These are phyloP conservation scores for Acanthococcus lagerstroemiae DNA, from an alignment of 2,888 invertebrate genomes.

Conservation along the genomic window DNA sequence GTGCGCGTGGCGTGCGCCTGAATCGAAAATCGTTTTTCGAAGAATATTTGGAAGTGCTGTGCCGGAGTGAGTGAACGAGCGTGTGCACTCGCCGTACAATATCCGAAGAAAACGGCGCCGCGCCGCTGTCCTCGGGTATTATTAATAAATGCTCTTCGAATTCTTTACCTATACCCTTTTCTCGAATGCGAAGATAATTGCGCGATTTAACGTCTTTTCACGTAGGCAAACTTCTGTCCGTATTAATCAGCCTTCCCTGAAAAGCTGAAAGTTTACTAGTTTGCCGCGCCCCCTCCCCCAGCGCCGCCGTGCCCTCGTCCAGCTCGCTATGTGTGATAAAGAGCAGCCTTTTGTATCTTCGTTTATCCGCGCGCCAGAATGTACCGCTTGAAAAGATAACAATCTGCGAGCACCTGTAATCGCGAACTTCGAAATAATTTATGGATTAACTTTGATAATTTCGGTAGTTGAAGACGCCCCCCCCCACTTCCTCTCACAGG, in stretches of 20 bases:
- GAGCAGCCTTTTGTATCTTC: too few species aligned
- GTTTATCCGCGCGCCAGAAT: too few species aligned
- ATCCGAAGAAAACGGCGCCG: neutral
- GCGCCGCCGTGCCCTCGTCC: too few species aligned
- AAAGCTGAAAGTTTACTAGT: conserved; percentile 11
- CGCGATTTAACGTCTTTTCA: conserved; percentile 19
- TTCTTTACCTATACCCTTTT: neutral
- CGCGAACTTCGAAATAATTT: too few species aligned
- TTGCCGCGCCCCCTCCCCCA: too few species aligned
- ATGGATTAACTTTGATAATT: too few species aligned
- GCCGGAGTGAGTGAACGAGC: too few species aligned
- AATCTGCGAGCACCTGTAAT: too few species aligned
- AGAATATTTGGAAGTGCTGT: neutral
- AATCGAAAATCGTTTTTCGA: neutral
- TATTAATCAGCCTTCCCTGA: conserved; percentile 11
- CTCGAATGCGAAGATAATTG: neutral
- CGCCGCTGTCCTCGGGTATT: neutral
- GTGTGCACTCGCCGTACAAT: neutral
- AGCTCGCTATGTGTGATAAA: too few species aligned
- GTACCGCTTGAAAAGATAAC: too few species aligned
- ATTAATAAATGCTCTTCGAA: conserved; percentile 20
- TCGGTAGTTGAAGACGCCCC: too few species aligned
- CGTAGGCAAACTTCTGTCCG: conserved; percentile 19
- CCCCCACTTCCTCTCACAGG: too few species aligned
- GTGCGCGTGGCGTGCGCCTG: neutral